A percentile compares a stretch with the other conserved stretches of the same genome.
phyloP scores from a whole-genome alignment of 2,888 invertebrate genomes.

The Sabatieria punctata region DNA sequence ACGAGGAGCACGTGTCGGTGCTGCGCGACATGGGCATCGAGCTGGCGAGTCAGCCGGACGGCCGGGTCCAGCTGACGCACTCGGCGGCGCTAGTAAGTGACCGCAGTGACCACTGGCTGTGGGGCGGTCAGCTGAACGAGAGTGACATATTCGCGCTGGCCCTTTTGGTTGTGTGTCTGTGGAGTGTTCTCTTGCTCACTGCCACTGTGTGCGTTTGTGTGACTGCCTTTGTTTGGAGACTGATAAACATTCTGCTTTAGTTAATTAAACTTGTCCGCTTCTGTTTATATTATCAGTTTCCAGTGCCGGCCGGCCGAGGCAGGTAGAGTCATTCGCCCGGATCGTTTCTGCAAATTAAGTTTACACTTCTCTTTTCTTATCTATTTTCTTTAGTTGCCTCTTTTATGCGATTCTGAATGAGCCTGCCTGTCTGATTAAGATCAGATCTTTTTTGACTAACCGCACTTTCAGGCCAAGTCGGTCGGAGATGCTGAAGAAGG shows the following conservation, averaged over 20 bases:
- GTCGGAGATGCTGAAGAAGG: conserved; percentile 77
- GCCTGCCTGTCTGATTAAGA: too few relatives aligned
- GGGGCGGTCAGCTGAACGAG: not conserved
- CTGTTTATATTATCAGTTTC: too few relatives aligned
- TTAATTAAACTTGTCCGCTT: too few relatives aligned
- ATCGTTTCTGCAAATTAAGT: too few relatives aligned
- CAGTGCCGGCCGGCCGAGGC: too few relatives aligned
- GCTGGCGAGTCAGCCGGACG: conserved; percentile 68
- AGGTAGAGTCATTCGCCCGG: too few relatives aligned
- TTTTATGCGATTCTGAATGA: too few relatives aligned
- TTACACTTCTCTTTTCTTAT: too few relatives aligned
- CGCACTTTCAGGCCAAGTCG: conserved; percentile 61
- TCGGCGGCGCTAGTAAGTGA: conserved; percentile 53
- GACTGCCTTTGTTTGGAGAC: conserved; percentile 7
- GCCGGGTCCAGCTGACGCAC: conserved; percentile 76
- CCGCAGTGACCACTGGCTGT: not conserved
- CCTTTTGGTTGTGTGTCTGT: conserved; percentile 13
- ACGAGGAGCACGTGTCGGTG: conserved; percentile 67
- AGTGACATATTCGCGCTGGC: conserved; percentile 13
- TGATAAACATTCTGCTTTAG: too few relatives aligned
- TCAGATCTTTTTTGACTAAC: too few relatives aligned
- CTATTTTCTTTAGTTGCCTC: too few relatives aligned
- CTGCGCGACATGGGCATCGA: conserved; percentile 87
- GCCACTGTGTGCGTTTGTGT: conserved; percentile 8
- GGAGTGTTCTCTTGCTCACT: conserved; percentile 12